phyloP scores from a whole-genome alignment of 2,888 invertebrate genomes.

The Creontiades dilutus region DNA sequence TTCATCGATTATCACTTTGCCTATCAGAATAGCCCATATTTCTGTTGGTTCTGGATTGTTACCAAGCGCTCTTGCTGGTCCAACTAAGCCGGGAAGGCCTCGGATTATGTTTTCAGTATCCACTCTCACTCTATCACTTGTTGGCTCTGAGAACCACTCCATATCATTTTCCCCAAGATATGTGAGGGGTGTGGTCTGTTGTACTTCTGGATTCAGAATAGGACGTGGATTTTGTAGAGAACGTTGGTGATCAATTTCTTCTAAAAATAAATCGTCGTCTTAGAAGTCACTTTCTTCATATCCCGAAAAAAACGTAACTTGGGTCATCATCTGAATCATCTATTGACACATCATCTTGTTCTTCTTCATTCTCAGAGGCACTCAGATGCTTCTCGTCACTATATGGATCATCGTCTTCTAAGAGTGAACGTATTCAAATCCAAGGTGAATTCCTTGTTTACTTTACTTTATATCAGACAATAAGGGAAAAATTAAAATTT shows the following conservation, averaged over 20 bases:
- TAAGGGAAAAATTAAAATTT: background rate
- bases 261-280: background rate
- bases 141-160: background rate
- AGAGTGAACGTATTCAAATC: background rate
- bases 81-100: background rate
- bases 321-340: background rate
- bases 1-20: background rate
- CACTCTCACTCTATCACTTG: background rate
- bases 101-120: background rate
- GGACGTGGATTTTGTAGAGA: background rate
- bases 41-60: background rate
- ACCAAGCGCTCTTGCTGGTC: background rate
- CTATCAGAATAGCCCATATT: background rate
- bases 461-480: background rate
- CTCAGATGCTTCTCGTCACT: background rate
- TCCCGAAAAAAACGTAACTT: background rate
- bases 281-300: background rate
- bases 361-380: background rate
- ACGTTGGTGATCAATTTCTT: background rate
- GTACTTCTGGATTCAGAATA: background rate
- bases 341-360: background rate
- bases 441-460: too few species aligned
- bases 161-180: background rate
- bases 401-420: background rate
- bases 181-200: background rate